These are phyloP conservation scores for Gallinago jamesoni DNA, from an alignment of 2,113 vertebrate species.

Conservation along the genomic window DNA sequence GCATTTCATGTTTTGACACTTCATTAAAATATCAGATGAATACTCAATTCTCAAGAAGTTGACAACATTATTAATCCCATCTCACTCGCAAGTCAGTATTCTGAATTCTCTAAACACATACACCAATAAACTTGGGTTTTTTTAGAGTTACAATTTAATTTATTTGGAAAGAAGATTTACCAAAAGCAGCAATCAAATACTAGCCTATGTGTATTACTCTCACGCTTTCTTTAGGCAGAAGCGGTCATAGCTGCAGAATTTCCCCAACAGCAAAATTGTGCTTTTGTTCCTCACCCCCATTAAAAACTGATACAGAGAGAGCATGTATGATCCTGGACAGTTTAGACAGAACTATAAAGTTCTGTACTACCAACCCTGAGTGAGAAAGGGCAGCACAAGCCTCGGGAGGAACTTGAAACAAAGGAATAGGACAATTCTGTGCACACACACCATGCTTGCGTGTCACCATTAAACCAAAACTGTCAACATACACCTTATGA, in stretches of 20 bases:
- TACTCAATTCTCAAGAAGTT: background rate
- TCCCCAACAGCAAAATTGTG: background rate
- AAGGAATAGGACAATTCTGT: background rate
- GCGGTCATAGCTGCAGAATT: background rate
- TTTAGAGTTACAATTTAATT: background rate
- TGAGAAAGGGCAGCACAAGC: background rate
- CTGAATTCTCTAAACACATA: background rate
- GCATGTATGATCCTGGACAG: background rate
- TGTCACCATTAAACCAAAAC: background rate
- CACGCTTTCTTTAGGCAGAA: background rate
- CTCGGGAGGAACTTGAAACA: background rate
- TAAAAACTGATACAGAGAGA: background rate
- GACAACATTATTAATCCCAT: background rate
- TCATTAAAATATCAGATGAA: background rate
- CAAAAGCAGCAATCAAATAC: background rate
- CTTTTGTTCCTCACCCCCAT: background rate
- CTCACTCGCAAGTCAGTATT: background rate
- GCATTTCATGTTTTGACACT: background rate
- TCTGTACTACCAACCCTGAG: background rate
- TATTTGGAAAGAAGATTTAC: background rate
- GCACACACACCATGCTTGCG: rapidly evolving
- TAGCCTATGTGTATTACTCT: background rate
- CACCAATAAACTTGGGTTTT: background rate
- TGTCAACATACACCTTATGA: background rate
- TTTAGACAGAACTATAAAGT: background rate